Percentiles rank a stretch among this genome's conserved stretches.
Evolutionary conservation across 1,140 invertebrate species (phyloP).

Genomic region (Euura saliciscinereae): DNA sequence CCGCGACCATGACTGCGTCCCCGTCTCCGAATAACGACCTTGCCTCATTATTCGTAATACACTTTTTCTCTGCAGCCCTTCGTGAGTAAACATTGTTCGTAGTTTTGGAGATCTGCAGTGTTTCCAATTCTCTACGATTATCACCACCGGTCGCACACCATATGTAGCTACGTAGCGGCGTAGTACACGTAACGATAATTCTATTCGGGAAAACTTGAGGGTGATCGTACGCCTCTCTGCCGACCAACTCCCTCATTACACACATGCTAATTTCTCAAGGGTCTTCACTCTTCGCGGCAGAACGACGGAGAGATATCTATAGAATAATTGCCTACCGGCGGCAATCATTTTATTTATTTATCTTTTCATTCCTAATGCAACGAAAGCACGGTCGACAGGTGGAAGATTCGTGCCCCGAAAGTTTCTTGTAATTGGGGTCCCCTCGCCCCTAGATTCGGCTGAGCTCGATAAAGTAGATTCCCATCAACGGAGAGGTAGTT

Average conservation of each 20-base stretch:
- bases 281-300: background rate
- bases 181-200: background rate
- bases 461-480: slow-evolving; percentile 2
- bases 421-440: no score
- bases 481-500: slow-evolving; percentile 5
- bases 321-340: background rate
- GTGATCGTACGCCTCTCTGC: background rate
- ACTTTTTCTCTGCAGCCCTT: no score
- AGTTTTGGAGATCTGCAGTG: no score
- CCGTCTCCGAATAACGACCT: background rate
- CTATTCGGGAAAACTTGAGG: background rate
- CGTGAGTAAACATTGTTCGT: no score
- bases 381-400: background rate
- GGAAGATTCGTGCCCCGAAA: no score
- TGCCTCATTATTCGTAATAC: background rate
- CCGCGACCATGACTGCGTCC: slow-evolving; percentile 28
- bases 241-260: background rate
- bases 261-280: slow-evolving; percentile 1
- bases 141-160: background rate
- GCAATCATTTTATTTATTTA: background rate
- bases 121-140: no score
- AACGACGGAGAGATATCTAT: no score
- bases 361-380: background rate
- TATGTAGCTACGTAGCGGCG: background rate
- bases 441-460: no score